Base-by-base conservation (phyloP, 2,797 vertebrate species). In the Gallinago nigripennis region DNA sequence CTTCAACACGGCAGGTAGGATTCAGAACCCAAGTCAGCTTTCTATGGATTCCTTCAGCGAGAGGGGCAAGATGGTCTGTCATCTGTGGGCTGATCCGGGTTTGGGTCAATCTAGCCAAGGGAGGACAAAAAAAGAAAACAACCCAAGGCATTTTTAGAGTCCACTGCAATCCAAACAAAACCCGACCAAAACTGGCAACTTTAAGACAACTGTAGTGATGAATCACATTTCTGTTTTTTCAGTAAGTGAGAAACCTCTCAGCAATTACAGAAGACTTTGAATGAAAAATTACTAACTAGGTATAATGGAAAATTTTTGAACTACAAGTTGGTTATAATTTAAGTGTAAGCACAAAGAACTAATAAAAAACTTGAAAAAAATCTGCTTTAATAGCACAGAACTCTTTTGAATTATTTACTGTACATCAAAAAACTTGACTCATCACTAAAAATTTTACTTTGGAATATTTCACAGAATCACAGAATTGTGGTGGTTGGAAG, bases 61-160 rank as follows among this genome's bases (percentile, higher is more conserved):
- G 99, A 99, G 61, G 99, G 99, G 96, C 99, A 99, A 87, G 98
- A 98, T 5, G 98, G 98, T 97, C 98, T 98, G 78, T 98, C 98
- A 43, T 99, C 98, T 82, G 97, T 97, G 95, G 98, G 97, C 75
- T 99, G 99, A 97, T 99, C 99, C 69, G 99, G 99, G 96, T 99
- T 99, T 76, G 99, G 99, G 97, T 99, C 99, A 86, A 99, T 98
- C 99, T 99, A 95, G 68, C 19, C 9, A 12, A 11, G 60, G 70
- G n/a, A 56, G 61, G 27, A 80, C 13, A 12, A 46, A 70, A 70
- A n/a, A 61, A 23, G 30, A 11, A 11, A 3, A 35, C 7, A 58
- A 61, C 2, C 4, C 27, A 43, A 58, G 7, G 11, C 15, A 39
- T 43, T 87, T 53, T 51, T 80, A 72, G 51, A 68, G 60, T 20